Evolutionary conservation across 2,113 vertebrate species (phyloP).

Genomic region (Beaufortia kweichowensis): DNA sequence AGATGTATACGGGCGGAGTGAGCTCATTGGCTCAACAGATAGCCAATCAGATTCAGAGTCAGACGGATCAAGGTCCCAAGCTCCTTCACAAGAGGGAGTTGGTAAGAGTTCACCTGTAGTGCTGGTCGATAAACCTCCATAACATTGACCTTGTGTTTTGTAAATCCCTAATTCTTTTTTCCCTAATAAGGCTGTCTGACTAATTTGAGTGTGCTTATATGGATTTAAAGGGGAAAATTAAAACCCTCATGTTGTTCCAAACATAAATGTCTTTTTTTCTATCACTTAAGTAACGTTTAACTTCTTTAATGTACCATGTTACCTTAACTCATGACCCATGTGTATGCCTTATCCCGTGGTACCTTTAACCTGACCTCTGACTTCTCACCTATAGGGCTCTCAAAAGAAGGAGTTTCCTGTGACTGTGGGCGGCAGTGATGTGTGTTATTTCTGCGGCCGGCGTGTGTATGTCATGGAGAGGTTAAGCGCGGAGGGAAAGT

Average conservation of each 20-base stretch:
- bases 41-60: constrained; percentile 87
- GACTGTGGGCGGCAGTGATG: constrained; percentile 72
- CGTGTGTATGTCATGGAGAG: constrained; percentile 94
- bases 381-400: constrained; percentile 15
- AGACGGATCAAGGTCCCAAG: constrained; percentile 79
- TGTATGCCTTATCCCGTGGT: too few species aligned
- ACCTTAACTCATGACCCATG: not conserved
- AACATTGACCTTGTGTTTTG: not conserved
- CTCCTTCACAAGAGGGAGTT: constrained; percentile 83
- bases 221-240: too few species aligned
- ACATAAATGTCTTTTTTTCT: too few species aligned
- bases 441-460: constrained; percentile 88
- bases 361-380: not conserved
- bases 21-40: constrained; percentile 91
- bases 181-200: not conserved
- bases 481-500: constrained; percentile 89
- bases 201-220: not conserved
- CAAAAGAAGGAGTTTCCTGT: constrained; percentile 25
- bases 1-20: constrained; percentile 90
- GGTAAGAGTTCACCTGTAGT: constrained; percentile 72
- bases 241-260: too few species aligned
- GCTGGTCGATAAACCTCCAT: not conserved
- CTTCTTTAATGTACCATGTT: not conserved
- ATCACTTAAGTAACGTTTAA: not conserved
- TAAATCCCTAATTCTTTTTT: too few species aligned